Evolutionary conservation across 2,888 invertebrate species (phyloP).

Genomic region (Crossocerus cetratus): DNA sequence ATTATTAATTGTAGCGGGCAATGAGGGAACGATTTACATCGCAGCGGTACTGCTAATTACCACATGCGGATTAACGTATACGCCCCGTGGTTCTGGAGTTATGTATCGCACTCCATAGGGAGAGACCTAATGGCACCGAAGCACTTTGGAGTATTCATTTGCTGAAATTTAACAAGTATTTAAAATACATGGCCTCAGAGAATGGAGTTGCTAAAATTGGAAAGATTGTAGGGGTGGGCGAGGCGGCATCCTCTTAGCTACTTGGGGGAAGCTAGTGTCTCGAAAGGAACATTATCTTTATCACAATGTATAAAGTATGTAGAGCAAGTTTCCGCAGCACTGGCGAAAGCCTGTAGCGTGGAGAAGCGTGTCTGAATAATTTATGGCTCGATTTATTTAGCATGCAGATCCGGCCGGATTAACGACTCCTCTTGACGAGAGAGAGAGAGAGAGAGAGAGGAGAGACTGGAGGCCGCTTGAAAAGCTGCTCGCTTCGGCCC

Average conservation of each 20-base stretch:
- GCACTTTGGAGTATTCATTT: too few relatives aligned
- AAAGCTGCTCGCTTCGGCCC: neutral
- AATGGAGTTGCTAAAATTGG: neutral
- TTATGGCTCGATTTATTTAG: slow-evolving; percentile 2
- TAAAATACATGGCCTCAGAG: too few relatives aligned
- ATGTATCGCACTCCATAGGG: neutral
- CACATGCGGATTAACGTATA: slow-evolving; percentile 37
- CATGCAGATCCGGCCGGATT: neutral
- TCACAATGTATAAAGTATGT: slow-evolving; percentile 7
- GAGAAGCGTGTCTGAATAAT: slow-evolving; percentile 1
- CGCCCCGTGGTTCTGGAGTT: slow-evolving; percentile 18
- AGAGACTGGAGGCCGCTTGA: neutral
- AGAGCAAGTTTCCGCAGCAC: slow-evolving; percentile 7
- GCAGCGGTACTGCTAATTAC: slow-evolving; percentile 37
- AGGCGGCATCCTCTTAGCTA: neutral
- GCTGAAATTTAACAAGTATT: too few relatives aligned
- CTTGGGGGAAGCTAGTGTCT: neutral
- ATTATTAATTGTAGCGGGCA: slow-evolving; percentile 34
- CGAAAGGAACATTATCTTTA: slow-evolving; percentile 16
- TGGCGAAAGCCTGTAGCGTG: neutral
- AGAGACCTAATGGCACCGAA: neutral
- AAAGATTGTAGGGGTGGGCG: neutral
- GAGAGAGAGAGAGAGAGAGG: neutral
- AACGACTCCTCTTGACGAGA: neutral
- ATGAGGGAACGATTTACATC: slow-evolving; percentile 26